phyloP scores from a whole-genome alignment of 2,113 vertebrate genomes.

The Grammomys surdaster region DNA sequence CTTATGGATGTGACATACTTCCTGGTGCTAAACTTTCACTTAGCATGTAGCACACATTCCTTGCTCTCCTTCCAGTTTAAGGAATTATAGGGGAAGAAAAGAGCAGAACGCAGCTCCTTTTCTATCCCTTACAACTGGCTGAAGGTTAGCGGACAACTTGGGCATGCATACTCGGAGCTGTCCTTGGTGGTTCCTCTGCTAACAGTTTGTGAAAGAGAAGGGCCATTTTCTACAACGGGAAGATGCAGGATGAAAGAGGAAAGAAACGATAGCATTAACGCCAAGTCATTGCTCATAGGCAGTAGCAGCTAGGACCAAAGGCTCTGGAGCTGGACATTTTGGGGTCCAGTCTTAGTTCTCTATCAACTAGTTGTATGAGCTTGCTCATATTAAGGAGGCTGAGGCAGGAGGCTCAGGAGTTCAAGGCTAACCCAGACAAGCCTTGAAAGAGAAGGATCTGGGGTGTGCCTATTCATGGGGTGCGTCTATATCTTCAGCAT shows the following conservation, averaged over 20 bases:
- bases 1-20: neutral
- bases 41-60: neutral
- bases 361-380: neutral
- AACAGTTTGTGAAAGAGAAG: neutral
- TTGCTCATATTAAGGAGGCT: neutral
- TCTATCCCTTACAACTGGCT: neutral
- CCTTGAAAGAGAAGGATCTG: neutral
- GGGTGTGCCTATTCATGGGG: neutral
- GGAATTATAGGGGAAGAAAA: neutral
- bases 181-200: neutral
- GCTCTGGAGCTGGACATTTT: neutral
- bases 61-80: neutral
- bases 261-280: neutral
- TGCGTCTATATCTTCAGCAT: neutral
- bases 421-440: neutral
- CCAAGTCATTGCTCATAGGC: neutral
- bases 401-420: neutral
- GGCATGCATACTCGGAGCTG: neutral
- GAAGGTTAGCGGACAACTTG: neutral
- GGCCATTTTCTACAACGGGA: neutral
- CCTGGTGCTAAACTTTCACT: neutral
- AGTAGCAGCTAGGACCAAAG: neutral
- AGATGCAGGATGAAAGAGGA: neutral
- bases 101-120: neutral
- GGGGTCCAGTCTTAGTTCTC: neutral